Percentiles rank a stretch among this genome's conserved stretches.
Conservation (phyloP, 1,140 invertebrate species). For the Scaptomyza pallida region DNA sequence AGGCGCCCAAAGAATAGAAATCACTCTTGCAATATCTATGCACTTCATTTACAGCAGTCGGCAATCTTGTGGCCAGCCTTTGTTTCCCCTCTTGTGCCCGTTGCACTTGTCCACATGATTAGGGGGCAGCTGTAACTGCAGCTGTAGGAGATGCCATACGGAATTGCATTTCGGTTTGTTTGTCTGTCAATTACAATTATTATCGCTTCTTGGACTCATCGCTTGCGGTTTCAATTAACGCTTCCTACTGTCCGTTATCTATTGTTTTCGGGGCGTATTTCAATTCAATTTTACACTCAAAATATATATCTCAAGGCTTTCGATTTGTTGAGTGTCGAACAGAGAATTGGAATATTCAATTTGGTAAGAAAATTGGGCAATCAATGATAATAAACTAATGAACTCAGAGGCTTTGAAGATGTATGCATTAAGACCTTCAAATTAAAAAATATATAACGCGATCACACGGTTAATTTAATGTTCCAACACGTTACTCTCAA, state of each 20-base stretch:
- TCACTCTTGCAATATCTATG: conserved; percentile 7
- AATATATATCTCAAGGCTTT: conserved; percentile 75
- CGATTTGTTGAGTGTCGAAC: conserved; percentile 15
- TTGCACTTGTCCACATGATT: conserved; percentile 18
- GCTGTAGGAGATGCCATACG: conserved; percentile 19
- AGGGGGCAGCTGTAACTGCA: conserved; percentile 27
- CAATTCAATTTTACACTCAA: conserved; percentile 61
- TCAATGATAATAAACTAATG: too few species aligned
- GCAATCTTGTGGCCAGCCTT: conserved; percentile 21
- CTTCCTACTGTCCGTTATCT: conserved; percentile 80
- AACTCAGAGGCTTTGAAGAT: not conserved
- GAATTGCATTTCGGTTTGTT: conserved; percentile 21
- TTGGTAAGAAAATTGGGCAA: not conserved
- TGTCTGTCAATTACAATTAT: conserved; percentile 72
- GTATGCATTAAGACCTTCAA: not conserved
- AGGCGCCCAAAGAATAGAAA: conserved; percentile 13
- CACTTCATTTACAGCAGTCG: conserved; percentile 8
- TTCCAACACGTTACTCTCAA: too few species aligned
- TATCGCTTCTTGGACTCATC: conserved; percentile 46
- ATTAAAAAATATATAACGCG: not conserved
- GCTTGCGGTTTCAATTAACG: conserved; percentile 80
- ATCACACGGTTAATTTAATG: too few species aligned
- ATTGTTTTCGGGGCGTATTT: conserved; percentile 62
- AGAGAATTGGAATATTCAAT: not conserved
- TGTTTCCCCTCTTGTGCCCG: not conserved